phyloP scores from a whole-genome alignment of 2,888 invertebrate species.

The Leptura quadrifasciata region DNA sequence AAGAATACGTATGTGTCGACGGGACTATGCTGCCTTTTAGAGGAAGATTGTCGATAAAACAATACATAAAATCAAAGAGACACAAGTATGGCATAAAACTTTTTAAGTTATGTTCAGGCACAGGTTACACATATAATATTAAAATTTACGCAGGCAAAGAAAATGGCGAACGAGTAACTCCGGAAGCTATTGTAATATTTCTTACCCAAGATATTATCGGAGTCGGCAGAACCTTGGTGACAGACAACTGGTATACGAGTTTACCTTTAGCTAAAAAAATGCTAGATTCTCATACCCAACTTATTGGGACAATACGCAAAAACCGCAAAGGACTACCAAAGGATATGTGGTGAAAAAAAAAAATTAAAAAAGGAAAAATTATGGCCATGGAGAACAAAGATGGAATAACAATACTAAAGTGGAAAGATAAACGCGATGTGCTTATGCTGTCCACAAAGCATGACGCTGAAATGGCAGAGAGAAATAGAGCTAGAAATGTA shows the following conservation, averaged over 20 bases:
- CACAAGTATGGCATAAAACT: no score
- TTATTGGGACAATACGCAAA: constrained; percentile 49
- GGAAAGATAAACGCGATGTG: constrained; percentile 48
- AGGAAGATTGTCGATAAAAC: no score
- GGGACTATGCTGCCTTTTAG: no score
- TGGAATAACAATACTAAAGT: constrained; percentile 40
- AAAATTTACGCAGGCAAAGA: constrained; percentile 26
- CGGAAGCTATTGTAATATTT: constrained; percentile 14
- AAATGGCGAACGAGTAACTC: constrained; percentile 20
- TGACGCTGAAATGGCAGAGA: constrained; percentile 28
- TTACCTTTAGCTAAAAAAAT: constrained; percentile 46
- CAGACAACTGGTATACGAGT: constrained; percentile 52
- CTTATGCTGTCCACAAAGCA: constrained; percentile 43
- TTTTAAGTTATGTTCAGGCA: constrained; percentile 5
- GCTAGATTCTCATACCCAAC: constrained; percentile 47
- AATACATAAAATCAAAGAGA: no score
- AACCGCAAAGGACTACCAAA: constrained; percentile 48
- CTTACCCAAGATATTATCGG: constrained; percentile 16
- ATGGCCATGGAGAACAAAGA: constrained; percentile 25
- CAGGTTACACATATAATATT: constrained; percentile 30
- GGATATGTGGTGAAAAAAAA: constrained; percentile 47
- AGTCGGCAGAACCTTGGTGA: constrained; percentile 40
- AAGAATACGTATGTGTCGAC: no score
- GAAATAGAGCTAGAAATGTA: background rate
- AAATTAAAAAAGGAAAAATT: constrained; percentile 42